Evolutionary conservation across 2,888 invertebrate species (phyloP), one percentile per base, ranked within the genome.

Genomic region (Crossocerus cetratus): DNA sequence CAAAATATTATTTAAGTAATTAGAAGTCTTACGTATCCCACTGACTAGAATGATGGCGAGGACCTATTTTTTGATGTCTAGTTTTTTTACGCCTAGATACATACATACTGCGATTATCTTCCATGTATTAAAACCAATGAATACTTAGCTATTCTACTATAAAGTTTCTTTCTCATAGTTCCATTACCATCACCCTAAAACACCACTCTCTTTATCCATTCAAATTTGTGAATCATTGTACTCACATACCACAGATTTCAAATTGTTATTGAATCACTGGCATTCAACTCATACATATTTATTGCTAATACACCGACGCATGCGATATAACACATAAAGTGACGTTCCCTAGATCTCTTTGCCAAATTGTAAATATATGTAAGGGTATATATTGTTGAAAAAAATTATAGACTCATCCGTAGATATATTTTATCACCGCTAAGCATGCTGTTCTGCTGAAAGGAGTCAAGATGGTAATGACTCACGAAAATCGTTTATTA

Each of bases 281-380:
- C 49, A 18, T 49, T 49, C 16, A 49, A 49, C n/a, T 16, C 49
- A 13, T 16, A n/a, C n/a, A 49, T 13, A 49, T 49, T 49, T 49
- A 16, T 16, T 49, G 3, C n/a, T 49, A 18, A n/a, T 4, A 49
- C 49, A 16, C 49, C 16, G 5, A 5, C 18, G 49, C 18, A 49
- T 49, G 16, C 49, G 49, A 16, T 32, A 32, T 32, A 32, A 32
- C 32, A 32, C 32, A 32, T 32, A 32, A 32, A 32, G 11, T 69
- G 55, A 23, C 22, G 65, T 63, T 60, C 73, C 65, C 14, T 20
- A 60, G 21, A 69, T 58, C 45, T 58, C 45, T 79, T 68, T 65
- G 58, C 72, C 64, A 65, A 79, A 79, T 70, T 79, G 79, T 79
- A 78, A 55, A 76, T 79, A 77, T n/a, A 56, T 79, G 72, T 77